Percentiles rank a stretch among this genome's conserved stretches.
phyloP scores from a whole-genome alignment of 2,888 invertebrate genomes.

The Lypha dubia region DNA sequence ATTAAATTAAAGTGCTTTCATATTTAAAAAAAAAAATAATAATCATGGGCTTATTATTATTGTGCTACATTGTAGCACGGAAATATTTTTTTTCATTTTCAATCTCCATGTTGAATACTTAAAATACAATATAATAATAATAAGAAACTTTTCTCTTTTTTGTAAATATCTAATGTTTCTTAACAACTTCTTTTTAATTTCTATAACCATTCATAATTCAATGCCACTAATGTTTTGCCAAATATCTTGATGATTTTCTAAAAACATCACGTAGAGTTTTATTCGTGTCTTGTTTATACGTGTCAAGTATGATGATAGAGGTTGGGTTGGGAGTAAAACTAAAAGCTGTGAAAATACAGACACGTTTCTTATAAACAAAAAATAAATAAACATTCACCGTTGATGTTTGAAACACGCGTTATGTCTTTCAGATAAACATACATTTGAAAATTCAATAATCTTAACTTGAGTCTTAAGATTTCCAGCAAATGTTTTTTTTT shows the following conservation, averaged over 20 bases:
- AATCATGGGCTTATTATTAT: too few relatives aligned
- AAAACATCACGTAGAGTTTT: constrained; percentile 43
- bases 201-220: background rate
- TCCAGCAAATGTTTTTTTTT: background rate
- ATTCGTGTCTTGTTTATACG: constrained; percentile 25
- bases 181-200: constrained; percentile 2
- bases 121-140: too few relatives aligned
- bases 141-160: background rate
- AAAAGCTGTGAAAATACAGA: background rate
- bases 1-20: background rate
- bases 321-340: background rate
- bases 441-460: constrained; percentile 1
- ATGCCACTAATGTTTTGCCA: background rate
- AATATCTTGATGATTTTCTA: constrained; percentile 42
- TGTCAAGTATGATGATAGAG: background rate
- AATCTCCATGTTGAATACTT: background rate
- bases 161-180: background rate
- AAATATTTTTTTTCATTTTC: background rate
- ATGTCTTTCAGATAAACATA: background rate
- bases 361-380: constrained; percentile 41
- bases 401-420: background rate
- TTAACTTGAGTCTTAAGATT: constrained; percentile 18
- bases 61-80: background rate
- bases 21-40: background rate
- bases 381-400: constrained; percentile 14